Evolutionary conservation across 2,113 vertebrate genomes (phyloP), one percentile per base, ranked within the genome.

Genomic region (Pelmatolapia mariae): DNA sequence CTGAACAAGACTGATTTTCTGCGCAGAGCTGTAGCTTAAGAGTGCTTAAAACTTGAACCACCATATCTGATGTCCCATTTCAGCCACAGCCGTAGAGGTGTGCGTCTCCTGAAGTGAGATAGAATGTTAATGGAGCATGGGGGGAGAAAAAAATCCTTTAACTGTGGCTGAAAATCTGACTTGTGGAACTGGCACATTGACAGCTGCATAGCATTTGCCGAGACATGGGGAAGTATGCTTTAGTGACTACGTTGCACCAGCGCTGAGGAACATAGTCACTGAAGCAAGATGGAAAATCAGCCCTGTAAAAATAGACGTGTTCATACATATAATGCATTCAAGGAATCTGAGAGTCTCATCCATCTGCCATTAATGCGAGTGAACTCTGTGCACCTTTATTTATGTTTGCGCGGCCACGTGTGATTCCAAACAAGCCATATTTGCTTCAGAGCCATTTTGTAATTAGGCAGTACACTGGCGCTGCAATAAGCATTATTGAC

Each of bases 161-260:
- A 87, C 63, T 87, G 81, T 80, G 71, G 82, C 78, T 87, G 59
- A 86, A 84, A 84, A 50, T 89, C 80, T 86, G 84, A 93, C 84
- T 56, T 76, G 88, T 87, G 88, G 88, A 91, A 91, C 82, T 78
- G 83, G 86, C 87, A 89, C 79, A 85, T 40, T 92, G 87, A 92
- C 86, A 92, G 87, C 82, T 89, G 85, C 63, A 54, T 57, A 54
- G 47, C 36, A 89, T 61, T 88, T 66, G 16, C 56, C 1, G 18
- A 59, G 38, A 33, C 54, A 71, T 33, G 40, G 10, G 47, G 40
- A 40, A 63, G 56, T 87, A n/a, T 63, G 57, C 76, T 82, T 56
- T 87, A 80, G 50, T 61, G 54, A 80, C 54, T 26, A 45, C 12
- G 8, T 36, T 87, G 68, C 18, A 59, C 1, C 29, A n/a, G 40